Base-by-base conservation (phyloP, 2,888 invertebrate genomes). In the Drosophila quasianomalipes region DNA sequence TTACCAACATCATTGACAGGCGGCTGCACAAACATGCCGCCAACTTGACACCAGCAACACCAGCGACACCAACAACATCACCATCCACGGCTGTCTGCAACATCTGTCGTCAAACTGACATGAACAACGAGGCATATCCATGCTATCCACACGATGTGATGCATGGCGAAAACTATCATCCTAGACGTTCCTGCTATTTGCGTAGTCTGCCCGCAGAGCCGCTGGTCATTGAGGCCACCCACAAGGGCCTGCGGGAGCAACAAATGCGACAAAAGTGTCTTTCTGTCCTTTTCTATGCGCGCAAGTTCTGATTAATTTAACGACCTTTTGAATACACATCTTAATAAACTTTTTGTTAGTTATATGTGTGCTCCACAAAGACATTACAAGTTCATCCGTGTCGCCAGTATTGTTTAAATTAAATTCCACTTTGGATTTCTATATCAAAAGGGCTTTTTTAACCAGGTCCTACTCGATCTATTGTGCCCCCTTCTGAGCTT, bases 131-230 rank as follows among this genome's bases (percentile, higher is more conserved):
- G 55, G 14, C 37, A 9, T 51, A 58, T 30, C 44, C 54, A 6
- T 68, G 68, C 68, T 39, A 10, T 22, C 39, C 31, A 9, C 31
- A 66, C 19, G 7, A 30, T 1, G 14, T 28, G 28, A 2, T 49
- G 26, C 10, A 68, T 5, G 10, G 12, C 6, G 30, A 33, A 0
- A 31, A 39, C 0, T 62, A 62, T 47, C 63, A 33, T 41, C 77
- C 65, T 3, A 30, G 41, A 12, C 81, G 79, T 14, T 39, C 51
- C 37, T 76, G 77, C 47, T 76, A 35, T 16, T 55, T 79, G 30
- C 79, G 81, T 5, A 68, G 53, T 1, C 44, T 79, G 62, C 77
- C 81, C 52, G 47, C 51, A 3, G 63, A 79, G 4, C 79, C 79
- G 7, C 5, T 79, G 16, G 30, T 79, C 31, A 76, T 79, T 39